Evolutionary conservation across 2,113 vertebrate species (phyloP), one percentile per base, ranked within the genome.

Genomic region (Chaetodon trifascialis): DNA sequence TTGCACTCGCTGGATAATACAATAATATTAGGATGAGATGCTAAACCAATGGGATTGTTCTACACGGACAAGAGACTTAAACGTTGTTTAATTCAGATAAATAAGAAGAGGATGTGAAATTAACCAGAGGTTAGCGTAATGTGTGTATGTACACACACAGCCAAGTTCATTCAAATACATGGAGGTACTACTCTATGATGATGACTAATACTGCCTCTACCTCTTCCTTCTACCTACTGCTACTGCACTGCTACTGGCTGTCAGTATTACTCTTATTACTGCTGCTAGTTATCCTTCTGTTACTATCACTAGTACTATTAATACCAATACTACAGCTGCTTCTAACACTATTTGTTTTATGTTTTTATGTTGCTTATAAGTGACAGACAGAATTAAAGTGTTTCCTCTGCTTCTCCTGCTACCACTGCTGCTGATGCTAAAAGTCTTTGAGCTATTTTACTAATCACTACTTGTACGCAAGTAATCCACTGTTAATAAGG

Each of bases 1-100:
- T 95, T 95, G 96, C 96, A 94, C 93, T 86, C 49, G 73, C 81
- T 49, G 90, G 70, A 68, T 90, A 90, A 90, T 87, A 83, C 73
- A 85, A 34, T 71, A 46, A 88, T 79, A 84, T 83, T 65, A 77
- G 76, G 56, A 80, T 5, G 38, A 58, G 82, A 79, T 2, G 63
- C 82, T 86, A 40, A 80, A 72, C 70, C 82, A 85, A 73, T 82
- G 12, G 83, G 62, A 83, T 34, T 56, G 83, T 63, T 76, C 16
- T 60, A 11, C 78, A 47, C 78, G 30, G 86, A 89, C 80, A 69
- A 38, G 56, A 67, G 42, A 5, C 52, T 63, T 58, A 52, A 88
- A 79, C 55, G 25, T 21, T 16, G 19, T 84, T 88, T 91, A 81
- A 88, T 86, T 85, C 83, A 82, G 88, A 90, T 82, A 80, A 92